phyloP scores from a whole-genome alignment of 2,113 vertebrate genomes.

The Lates calcarifer region DNA sequence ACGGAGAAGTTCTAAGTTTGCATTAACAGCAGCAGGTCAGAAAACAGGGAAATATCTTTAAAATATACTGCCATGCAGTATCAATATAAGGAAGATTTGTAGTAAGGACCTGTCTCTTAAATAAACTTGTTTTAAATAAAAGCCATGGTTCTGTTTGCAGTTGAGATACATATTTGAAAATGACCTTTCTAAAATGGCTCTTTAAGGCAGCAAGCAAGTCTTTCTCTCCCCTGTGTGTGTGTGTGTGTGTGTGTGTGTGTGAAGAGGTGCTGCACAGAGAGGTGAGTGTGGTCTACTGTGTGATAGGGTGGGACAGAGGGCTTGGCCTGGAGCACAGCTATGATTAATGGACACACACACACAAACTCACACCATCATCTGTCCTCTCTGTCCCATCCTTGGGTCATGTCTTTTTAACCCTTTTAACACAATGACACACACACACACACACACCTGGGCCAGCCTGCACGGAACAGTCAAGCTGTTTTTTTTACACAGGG shows the following conservation, averaged over 20 bases:
- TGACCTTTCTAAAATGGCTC: no score
- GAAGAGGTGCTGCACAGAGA: slow-evolving; percentile 23
- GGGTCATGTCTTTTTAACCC: slow-evolving; percentile 78
- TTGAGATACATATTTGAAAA: no score
- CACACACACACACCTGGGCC: slow-evolving; percentile 56
- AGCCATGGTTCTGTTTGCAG: neutral
- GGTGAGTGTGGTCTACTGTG: slow-evolving; percentile 73
- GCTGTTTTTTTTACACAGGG: slow-evolving; percentile 41
- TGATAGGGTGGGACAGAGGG: slow-evolving; percentile 68
- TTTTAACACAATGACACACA: slow-evolving; percentile 52
- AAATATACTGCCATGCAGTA: neutral
- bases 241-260: slow-evolving; percentile 36
- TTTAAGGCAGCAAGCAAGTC: no score
- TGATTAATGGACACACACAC: slow-evolving; percentile 77
- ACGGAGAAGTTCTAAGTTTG: neutral
- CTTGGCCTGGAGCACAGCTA: slow-evolving; percentile 61
- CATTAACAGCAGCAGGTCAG: neutral
- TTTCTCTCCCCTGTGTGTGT: neutral
- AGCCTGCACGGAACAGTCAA: slow-evolving; percentile 31
- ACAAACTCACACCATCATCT: slow-evolving; percentile 59
- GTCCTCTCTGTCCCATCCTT: slow-evolving; percentile 46
- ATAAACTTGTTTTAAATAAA: neutral
- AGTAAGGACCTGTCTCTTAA: neutral
- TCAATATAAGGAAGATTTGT: neutral
- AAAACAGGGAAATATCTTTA: neutral